Base-by-base conservation (phyloP, 1,140 invertebrate genomes). In the Eueides isabella region DNA sequence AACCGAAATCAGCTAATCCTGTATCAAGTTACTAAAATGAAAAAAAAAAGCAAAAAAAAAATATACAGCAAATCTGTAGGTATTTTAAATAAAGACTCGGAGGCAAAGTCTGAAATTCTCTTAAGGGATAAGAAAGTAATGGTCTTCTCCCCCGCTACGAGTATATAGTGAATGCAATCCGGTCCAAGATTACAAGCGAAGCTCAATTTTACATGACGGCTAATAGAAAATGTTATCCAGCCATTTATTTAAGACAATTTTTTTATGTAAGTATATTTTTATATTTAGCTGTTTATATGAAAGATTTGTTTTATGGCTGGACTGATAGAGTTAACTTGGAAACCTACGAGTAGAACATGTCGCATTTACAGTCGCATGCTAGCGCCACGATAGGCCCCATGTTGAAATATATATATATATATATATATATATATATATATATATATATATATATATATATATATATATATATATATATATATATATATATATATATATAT, bases 71-170 rank as follows among this genome's bases (percentile, higher is more conserved):
- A 63, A 63, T 31, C 61, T 26, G 67, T 61, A 69, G 67, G 55
- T 35, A 69, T 69, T 63, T 69, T 31, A 55, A 61, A 23, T 62
- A 69, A 63, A 38, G 29, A 62, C 23, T 14, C 67, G 26, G 23
- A 61, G 33, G 33, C n/a, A 30, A 14, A 62, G 29, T 35, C 67
- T 83, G 77, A 81, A 84, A 83, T 85, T 76, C 74, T 76, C 74
- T 76, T 76, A 76, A 72, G 64, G 66, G 74, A 76, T 76, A 76
- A 76, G 67, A 69, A 61, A 65, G 69, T 55, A 55, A 62, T 62
- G 16, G 29, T 71, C 80, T 79, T 80, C 81, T 82, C 69, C 31
- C 38, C 23, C 19, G 48, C 48, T 55, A 26, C 9, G 19, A 26
- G 48, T 72, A 74, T 63, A 35, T 72, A 63, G 61, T 28, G 38